phyloP scores from a whole-genome alignment of 2,797 vertebrate species.

The Protosalanx chinensis region DNA sequence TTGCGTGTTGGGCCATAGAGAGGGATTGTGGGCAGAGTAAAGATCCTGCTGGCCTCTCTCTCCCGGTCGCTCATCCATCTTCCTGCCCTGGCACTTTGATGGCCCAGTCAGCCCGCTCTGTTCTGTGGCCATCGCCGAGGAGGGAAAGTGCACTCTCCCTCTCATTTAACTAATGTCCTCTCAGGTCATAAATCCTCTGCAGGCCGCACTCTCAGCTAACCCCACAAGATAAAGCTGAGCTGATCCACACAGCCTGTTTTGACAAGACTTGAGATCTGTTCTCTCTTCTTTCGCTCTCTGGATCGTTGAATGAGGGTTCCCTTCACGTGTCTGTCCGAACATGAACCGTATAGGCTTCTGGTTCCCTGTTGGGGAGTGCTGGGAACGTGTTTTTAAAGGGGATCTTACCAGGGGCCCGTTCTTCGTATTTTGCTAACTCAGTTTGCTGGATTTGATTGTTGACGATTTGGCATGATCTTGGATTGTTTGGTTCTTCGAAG shows the following conservation, averaged over 20 bases:
- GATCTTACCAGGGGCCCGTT: too few species aligned
- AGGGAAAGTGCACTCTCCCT: constrained; percentile 48
- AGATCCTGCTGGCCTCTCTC: constrained; percentile 44
- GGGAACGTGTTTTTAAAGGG: neutral
- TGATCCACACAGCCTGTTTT: constrained; percentile 2
- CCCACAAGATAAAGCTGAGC: neutral
- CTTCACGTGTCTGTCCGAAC: constrained; percentile 4
- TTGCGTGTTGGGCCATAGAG: constrained; percentile 17
- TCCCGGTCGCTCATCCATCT: constrained; percentile 53
- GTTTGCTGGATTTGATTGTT: too few species aligned
- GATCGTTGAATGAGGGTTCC: constrained; percentile 6
- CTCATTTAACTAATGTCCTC: constrained; percentile 53
- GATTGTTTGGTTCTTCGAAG: too few species aligned
- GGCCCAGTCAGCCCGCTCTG: constrained; percentile 30
- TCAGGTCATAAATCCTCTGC: constrained; percentile 30
- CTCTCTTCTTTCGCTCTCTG: neutral
- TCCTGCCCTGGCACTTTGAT: constrained; percentile 56
- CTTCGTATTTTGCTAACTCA: too few species aligned
- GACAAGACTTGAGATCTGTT: constrained; percentile 1
- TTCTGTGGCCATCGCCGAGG: constrained; percentile 29
- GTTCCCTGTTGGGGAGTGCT: neutral
- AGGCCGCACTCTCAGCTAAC: constrained; percentile 3
- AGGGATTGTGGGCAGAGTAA: constrained; percentile 27
- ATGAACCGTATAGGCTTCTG: neutral
- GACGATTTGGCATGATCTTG: too few species aligned